Base-by-base conservation (phyloP, 2,113 vertebrate species). In the Apteryx mantelli region DNA sequence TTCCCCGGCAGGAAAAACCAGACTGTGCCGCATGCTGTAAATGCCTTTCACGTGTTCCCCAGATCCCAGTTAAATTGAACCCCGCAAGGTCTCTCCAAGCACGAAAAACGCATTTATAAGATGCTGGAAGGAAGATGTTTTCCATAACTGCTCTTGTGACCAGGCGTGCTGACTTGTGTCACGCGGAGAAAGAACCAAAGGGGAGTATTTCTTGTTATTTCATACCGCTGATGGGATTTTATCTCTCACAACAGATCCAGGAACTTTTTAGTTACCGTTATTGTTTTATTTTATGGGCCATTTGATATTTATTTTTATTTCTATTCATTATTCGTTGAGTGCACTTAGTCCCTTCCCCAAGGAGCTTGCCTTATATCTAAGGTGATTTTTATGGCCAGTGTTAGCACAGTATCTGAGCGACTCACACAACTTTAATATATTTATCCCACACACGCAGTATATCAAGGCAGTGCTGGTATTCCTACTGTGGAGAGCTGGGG, bases 201-300 rank as follows among this genome's bases (percentile, higher is more conserved):
- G 91, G 82, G 88, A 86, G 52, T 17, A 93, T 68, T 95, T 89
- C 87, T 64, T 6, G 60, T 94, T 91, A 89, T 86, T 97, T 88
- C 94, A 88, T 55, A 25, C 71, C 2, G 32, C 95, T 93, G 93
- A 71, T 96, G 96, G 95, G 94, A 94, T 95, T 97, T 95, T 91
- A 61, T 96, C 91, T 94, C 96, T 90, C 64, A 7, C 88, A 95
- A 86, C 95, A 95, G 92, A 93, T 95, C 95, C 96, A 94, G 95
- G 93, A 91, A 91, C 95, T 95, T 96, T 95, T 89, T 93, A 78
- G 93, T 96, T 96, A 88, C 93, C 83, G 26, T 96, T 96, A 96
- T 86, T 92, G 94, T 94, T 97, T 96, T 95, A 97, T 96, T 97
- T 97, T 97, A 97, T 97, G 94, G 65, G 93, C 91, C 95, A 94